A percentile compares a stretch with the other conserved stretches of the same genome.
phyloP scores from a whole-genome alignment of 2,797 vertebrate genomes.

The Helostoma temminkii region DNA sequence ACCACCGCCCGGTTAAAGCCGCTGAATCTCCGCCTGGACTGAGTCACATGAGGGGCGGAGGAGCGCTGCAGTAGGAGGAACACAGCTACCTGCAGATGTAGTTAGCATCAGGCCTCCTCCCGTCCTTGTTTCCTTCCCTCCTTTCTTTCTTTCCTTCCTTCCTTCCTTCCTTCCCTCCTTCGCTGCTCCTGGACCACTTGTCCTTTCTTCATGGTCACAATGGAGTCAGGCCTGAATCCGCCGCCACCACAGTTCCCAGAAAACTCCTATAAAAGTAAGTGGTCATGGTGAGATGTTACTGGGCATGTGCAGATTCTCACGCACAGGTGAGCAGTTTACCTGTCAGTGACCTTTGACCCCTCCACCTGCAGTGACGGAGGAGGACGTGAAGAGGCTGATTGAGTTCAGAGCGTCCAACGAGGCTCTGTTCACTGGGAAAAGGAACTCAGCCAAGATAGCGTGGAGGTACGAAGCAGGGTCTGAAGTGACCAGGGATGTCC shows the following conservation, averaged over 20 bases:
- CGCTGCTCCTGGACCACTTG: neutral
- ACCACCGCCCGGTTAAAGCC: constrained; percentile 2
- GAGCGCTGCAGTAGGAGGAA: neutral
- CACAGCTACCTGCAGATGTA: constrained; percentile 23
- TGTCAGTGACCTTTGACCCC: constrained; percentile 50
- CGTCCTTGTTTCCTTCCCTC: constrained; percentile 1
- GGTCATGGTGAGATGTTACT: neutral
- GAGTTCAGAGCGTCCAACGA: constrained; percentile 80
- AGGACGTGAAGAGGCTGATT: constrained; percentile 81
- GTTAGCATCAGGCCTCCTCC: constrained; percentile 47
- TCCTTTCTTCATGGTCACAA: constrained; percentile 45
- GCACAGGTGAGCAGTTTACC: neutral
- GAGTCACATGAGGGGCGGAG: constrained; percentile 10
- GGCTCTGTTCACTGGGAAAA: constrained; percentile 81
- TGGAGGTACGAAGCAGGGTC: constrained; percentile 73
- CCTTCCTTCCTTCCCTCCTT: neutral
- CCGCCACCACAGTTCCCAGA: constrained; percentile 64
- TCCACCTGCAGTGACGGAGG: constrained; percentile 76
- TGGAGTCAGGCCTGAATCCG: constrained; percentile 66
- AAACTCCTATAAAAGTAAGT: constrained; percentile 80
- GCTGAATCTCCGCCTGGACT: neutral
- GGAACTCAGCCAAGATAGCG: constrained; percentile 82
- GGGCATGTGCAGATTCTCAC: neutral
- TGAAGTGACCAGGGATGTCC: no score
- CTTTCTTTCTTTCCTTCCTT: no score